Percentiles rank a stretch among this genome's conserved stretches.
These are phyloP conservation scores for Lacerta agilis DNA, from an alignment of 2,797 vertebrate genomes.

Conservation along the genomic window DNA sequence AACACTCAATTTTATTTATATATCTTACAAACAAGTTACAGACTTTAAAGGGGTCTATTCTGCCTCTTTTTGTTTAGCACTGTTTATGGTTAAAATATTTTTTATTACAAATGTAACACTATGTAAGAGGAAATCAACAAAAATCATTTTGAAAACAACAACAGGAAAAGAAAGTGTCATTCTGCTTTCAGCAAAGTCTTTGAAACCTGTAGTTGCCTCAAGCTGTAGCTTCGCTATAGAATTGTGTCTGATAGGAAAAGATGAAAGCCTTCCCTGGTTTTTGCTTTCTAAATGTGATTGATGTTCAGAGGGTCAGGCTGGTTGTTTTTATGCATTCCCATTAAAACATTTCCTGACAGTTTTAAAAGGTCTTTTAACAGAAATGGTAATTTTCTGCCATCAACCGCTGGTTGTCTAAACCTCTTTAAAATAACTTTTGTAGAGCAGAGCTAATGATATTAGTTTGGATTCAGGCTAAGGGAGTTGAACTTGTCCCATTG, in stretches of 20 bases:
- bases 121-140: neutral
- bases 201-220: slow-evolving; percentile 59
- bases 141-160: neutral
- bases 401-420: neutral
- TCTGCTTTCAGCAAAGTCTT: slow-evolving; percentile 47
- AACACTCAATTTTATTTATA: slow-evolving; percentile 39
- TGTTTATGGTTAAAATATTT: neutral
- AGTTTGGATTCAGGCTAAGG: neutral
- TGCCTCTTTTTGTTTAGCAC: neutral
- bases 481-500: neutral
- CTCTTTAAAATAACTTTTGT: neutral
- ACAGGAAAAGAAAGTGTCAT: slow-evolving; percentile 40
- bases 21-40: neutral
- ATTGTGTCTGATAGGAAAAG: slow-evolving; percentile 59
- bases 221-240: slow-evolving; percentile 47
- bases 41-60: neutral
- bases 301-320: slow-evolving; percentile 52
- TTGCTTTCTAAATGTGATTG: slow-evolving; percentile 54
- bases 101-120: neutral
- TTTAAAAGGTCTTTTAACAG: slow-evolving; percentile 22
- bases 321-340: slow-evolving; percentile 53
- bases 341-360: slow-evolving; percentile 23
- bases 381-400: slow-evolving; percentile 40
- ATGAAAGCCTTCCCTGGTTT: slow-evolving; percentile 68
- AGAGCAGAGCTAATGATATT: neutral